phyloP scores from a whole-genome alignment of 37 sponge, comb jelly and placozoan genomes.

The Crambe crambe region DNA sequence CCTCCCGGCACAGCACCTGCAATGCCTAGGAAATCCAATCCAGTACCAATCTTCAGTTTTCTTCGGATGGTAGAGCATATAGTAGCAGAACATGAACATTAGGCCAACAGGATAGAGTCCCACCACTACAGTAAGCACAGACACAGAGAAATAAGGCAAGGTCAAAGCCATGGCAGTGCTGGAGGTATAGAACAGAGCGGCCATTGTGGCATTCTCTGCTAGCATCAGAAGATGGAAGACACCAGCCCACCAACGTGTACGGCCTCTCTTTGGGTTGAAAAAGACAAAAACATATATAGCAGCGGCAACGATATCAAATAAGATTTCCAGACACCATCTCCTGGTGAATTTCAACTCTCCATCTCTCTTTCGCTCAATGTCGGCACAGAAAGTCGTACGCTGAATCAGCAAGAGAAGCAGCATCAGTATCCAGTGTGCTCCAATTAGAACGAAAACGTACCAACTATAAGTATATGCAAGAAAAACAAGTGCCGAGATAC shows the following conservation, averaged over 20 bases:
- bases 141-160: slow-evolving; percentile 3
- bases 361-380: background rate
- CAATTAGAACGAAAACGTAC: slow-evolving; percentile 51
- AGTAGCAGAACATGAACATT: slow-evolving; percentile 43
- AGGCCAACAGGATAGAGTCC: slow-evolving; percentile 43
- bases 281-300: slow-evolving; percentile 43
- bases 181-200: slow-evolving; percentile 40
- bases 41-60: slow-evolving; percentile 35
- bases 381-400: slow-evolving; percentile 38
- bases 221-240: slow-evolving; percentile 59
- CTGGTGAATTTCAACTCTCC: slow-evolving; percentile 7
- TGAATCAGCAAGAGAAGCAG: slow-evolving; percentile 34
- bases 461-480: slow-evolving; percentile 43
- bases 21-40: slow-evolving; percentile 33
- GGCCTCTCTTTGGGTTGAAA: slow-evolving; percentile 35
- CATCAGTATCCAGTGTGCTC: slow-evolving; percentile 57
- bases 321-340: slow-evolving; percentile 35
- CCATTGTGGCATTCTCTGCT: slow-evolving; percentile 58
- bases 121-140: slow-evolving; percentile 24
- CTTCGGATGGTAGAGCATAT: slow-evolving; percentile 33
- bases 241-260: background rate
- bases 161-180: too few relatives aligned
- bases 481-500: slow-evolving; percentile 47
- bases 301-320: slow-evolving; percentile 41
- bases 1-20: background rate